A percentile compares a stretch with the other conserved stretches of the same genome.
Evolutionary conservation across 2,113 vertebrate genomes (phyloP).

Genomic region (Equus quagga): DNA sequence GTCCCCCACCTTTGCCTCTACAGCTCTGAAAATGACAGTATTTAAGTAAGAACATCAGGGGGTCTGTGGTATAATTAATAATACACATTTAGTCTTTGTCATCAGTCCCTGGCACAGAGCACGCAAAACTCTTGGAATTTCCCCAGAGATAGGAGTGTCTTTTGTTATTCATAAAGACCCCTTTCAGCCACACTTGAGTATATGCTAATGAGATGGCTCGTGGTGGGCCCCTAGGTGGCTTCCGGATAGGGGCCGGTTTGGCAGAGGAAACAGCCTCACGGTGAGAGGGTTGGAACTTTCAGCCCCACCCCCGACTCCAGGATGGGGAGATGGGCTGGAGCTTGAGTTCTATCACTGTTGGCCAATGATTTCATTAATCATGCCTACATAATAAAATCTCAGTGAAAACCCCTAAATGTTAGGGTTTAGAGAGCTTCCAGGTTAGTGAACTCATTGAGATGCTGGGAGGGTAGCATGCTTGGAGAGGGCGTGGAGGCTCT

Average conservation of each 20-base stretch:
- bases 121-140: background rate
- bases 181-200: background rate
- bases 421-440: background rate
- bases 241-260: background rate
- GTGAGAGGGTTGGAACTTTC: background rate
- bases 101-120: background rate
- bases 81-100: background rate
- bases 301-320: background rate
- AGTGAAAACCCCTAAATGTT: background rate
- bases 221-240: background rate
- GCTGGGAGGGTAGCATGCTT: accelerated
- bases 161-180: background rate
- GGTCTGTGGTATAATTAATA: background rate
- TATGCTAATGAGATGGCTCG: background rate
- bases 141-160: background rate
- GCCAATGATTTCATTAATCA: background rate
- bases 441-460: background rate
- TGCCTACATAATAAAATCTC: background rate
- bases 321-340: background rate
- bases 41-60: background rate
- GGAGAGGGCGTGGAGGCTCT: too few relatives aligned
- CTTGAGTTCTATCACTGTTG: background rate
- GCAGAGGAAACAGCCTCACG: background rate
- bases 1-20: background rate
- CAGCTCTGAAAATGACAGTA: background rate